Conservation (phyloP, 2,888 invertebrate species). For the Parochlus steinenii region DNA sequence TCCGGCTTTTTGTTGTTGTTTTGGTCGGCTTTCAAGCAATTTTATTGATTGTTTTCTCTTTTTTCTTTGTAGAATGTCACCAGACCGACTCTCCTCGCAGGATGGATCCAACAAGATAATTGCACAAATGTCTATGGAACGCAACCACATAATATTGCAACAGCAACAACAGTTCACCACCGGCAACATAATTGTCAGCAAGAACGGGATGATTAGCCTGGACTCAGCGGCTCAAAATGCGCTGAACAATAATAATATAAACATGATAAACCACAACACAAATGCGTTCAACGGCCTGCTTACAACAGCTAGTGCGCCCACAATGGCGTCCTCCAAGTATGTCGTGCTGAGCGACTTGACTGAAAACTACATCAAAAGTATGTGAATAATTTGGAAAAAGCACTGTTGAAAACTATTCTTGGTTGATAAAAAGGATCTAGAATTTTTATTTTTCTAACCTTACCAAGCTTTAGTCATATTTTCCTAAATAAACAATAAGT, state of each 20-base stretch:
- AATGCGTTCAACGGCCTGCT: not conserved
- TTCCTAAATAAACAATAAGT: not conserved
- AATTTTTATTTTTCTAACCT: no score
- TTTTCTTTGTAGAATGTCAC: constrained; percentile 27
- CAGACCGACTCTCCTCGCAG: constrained; percentile 25
- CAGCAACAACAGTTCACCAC: constrained; percentile 15
- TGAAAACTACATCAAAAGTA: not conserved
- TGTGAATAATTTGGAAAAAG: not conserved
- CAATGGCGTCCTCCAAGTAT: constrained; percentile 13
- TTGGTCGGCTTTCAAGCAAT: not conserved
- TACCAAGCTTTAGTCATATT: no score
- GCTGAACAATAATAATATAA: constrained; percentile 9
- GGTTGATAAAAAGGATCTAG: no score
- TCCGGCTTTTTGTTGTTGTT: not conserved
- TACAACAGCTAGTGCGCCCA: constrained; percentile 15
- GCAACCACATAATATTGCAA: constrained; percentile 1
- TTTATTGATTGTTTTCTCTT: not conserved
- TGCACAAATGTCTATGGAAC: constrained; percentile 13
- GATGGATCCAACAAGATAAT: constrained; percentile 16
- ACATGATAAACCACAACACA: constrained; percentile 3
- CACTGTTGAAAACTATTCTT: no score
- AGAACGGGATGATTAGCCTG: constrained; percentile 14
- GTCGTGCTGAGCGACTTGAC: constrained; percentile 9
- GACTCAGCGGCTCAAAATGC: constrained; percentile 8
- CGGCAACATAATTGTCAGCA: constrained; percentile 11